These are phyloP conservation scores for Phataginus tetradactyla DNA, from an alignment of 2,797 vertebrate species.

Conservation along the genomic window DNA sequence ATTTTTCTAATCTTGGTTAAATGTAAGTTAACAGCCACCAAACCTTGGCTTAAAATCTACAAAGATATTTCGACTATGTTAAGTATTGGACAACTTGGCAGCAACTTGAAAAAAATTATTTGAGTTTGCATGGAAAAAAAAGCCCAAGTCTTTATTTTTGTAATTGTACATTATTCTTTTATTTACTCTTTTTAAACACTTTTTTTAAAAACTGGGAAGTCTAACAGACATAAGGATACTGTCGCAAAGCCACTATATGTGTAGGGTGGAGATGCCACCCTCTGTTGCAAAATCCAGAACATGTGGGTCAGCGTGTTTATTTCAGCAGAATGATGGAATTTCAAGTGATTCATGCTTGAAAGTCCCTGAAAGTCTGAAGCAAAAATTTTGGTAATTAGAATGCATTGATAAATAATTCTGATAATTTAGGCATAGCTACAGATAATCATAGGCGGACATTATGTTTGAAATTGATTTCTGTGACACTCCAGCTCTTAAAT, in stretches of 20 bases:
- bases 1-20: conserved; percentile 50
- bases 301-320: background rate
- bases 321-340: background rate
- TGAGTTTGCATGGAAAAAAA: background rate
- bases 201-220: background rate
- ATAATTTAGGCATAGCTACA: background rate
- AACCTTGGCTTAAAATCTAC: conserved; percentile 48
- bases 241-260: background rate
- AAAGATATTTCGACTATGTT: conserved; percentile 56
- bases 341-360: background rate
- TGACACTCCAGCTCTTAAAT: background rate
- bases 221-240: background rate
- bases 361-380: background rate
- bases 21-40: conserved; percentile 35
- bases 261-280: no score
- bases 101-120: conserved; percentile 43
- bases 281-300: background rate
- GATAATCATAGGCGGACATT: background rate
- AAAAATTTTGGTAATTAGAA: background rate
- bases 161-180: background rate
- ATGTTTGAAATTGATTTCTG: background rate
- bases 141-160: background rate
- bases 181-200: background rate
- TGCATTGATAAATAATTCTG: background rate
- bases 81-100: conserved; percentile 36